Percentiles rank a stretch among this genome's conserved stretches.
These are phyloP conservation scores for Schizaphis graminum DNA, from an alignment of 2,888 invertebrate genomes.

Conservation along the genomic window DNA sequence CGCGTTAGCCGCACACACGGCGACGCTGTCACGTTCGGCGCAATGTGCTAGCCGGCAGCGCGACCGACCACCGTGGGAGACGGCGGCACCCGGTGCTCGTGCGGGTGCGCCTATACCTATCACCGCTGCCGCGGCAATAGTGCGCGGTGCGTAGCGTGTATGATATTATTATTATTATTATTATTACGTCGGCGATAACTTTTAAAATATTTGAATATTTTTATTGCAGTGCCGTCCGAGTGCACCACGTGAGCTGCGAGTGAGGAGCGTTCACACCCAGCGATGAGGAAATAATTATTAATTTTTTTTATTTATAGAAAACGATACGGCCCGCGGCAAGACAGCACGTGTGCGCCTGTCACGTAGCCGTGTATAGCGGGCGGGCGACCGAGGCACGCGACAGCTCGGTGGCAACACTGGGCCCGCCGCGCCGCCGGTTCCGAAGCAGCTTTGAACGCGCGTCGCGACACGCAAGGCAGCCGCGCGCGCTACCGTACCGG, in stretches of 20 bases:
- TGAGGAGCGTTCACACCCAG: too few species aligned
- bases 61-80: background rate
- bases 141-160: background rate
- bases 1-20: constrained; percentile 27
- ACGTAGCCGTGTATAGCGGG: background rate
- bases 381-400: background rate
- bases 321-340: background rate
- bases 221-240: too few species aligned
- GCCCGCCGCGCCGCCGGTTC: background rate
- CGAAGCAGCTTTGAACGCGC: constrained; percentile 38
- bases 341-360: background rate
- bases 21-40: constrained; percentile 15
- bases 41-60: constrained; percentile 23
- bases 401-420: constrained; percentile 36
- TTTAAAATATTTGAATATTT: too few species aligned
- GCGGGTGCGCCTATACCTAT: background rate
- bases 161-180: too few species aligned
- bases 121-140: background rate
- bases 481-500: constrained; percentile 58
- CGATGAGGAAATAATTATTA: background rate
- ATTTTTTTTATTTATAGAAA: background rate
- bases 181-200: too few species aligned
- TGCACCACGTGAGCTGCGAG: too few species aligned
- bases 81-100: background rate
- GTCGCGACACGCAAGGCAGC: background rate